phyloP scores from a whole-genome alignment of 2,797 vertebrate species.

The Lepus townsendii region DNA sequence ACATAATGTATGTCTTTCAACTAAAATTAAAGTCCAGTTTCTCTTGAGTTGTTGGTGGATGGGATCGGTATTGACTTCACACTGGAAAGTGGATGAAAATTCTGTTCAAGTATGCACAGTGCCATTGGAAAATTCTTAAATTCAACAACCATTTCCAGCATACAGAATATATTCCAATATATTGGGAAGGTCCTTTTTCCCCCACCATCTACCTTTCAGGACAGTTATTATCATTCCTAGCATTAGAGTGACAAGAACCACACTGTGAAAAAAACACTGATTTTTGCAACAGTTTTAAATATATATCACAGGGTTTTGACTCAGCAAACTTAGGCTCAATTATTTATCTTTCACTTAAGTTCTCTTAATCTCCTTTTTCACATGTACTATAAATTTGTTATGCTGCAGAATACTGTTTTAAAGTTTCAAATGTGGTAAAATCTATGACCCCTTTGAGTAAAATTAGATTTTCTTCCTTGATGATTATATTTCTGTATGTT shows the following conservation, averaged over 20 bases:
- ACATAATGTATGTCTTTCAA: background rate
- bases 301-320: background rate
- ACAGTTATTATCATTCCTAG: background rate
- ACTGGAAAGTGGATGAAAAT: background rate
- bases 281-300: background rate
- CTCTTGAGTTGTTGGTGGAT: background rate
- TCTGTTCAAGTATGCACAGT: background rate
- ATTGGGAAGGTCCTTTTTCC: background rate
- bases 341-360: background rate
- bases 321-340: background rate
- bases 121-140: background rate
- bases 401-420: background rate
- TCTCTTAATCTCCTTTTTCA: background rate
- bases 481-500: background rate
- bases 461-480: slow-evolving; percentile 11
- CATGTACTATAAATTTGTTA: background rate
- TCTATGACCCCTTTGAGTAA: background rate
- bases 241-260: background rate
- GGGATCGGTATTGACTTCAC: background rate
- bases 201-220: background rate
- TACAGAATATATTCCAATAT: too few species aligned
- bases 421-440: background rate
- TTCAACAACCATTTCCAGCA: too few species aligned
- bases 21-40: background rate
- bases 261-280: background rate